These are phyloP conservation scores for Karalla daura DNA, from an alignment of 2,797 vertebrate genomes.

Conservation along the genomic window DNA sequence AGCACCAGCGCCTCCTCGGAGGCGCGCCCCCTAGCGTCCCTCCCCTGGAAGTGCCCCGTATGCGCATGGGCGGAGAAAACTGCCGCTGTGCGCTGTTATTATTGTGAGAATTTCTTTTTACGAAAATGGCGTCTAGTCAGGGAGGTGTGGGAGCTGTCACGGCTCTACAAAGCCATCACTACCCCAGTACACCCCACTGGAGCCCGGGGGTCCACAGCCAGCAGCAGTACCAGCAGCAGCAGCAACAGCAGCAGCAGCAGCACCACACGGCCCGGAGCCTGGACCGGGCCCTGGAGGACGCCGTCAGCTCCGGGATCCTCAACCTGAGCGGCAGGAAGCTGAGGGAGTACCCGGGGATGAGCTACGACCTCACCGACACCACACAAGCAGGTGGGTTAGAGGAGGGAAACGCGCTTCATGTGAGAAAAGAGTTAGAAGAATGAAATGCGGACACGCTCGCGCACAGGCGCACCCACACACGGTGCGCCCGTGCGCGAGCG, in stretches of 20 bases:
- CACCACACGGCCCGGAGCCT: conserved; percentile 90
- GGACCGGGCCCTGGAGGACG: conserved; percentile 95
- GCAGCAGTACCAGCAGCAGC: conserved; percentile 87
- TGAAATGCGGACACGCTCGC: not conserved
- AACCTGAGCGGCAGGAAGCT: conserved; percentile 96
- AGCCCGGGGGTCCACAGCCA: conserved; percentile 83
- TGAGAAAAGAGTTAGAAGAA: not conserved
- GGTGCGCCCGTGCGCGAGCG: conserved; percentile 9
- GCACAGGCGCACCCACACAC: too few relatives aligned
- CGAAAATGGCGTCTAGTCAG: conserved; percentile 96
- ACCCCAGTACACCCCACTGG: conserved; percentile 89
- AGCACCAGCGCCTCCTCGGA: conserved; percentile 53
- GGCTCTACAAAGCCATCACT: conserved; percentile 83
- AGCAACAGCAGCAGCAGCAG: conserved; percentile 86
- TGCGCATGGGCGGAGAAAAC: conserved; percentile 81
- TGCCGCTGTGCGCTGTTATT: conserved; percentile 85
- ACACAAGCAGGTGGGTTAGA: conserved; percentile 92
- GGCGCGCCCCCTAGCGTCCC: conserved; percentile 72
- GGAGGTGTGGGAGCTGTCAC: conserved; percentile 86
- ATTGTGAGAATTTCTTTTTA: conserved; percentile 79
- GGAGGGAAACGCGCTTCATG: not conserved
- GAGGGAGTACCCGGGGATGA: conserved; percentile 91
- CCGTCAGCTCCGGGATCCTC: conserved; percentile 91
- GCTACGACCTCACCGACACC: conserved; percentile 94
- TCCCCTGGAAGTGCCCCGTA: conserved; percentile 44